Evolutionary conservation across 2,113 vertebrate species (phyloP).

Genomic region (Calypte anna): DNA sequence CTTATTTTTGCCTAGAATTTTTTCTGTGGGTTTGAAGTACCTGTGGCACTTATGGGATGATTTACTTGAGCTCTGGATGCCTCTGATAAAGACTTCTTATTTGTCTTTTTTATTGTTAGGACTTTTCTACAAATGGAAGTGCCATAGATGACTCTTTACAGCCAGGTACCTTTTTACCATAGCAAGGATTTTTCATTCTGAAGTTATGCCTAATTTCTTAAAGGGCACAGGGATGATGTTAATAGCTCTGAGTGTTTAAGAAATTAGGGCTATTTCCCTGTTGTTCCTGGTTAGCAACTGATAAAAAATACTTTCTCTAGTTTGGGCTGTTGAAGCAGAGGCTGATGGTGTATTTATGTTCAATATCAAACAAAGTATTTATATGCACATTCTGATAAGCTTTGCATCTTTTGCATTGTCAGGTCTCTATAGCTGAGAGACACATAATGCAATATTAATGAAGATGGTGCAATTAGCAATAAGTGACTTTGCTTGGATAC

Average conservation of each 20-base stretch:
- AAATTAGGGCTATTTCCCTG: constrained; percentile 8
- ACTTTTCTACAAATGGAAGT: background rate
- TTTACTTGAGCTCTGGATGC: background rate
- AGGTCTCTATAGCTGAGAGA: background rate
- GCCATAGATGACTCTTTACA: background rate
- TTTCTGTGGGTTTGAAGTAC: background rate
- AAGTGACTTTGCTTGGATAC: background rate
- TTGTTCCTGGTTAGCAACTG: background rate
- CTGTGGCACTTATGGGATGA: background rate
- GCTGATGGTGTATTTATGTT: background rate
- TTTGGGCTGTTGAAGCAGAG: background rate
- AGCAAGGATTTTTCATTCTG: background rate
- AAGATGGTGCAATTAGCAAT: constrained; percentile 15
- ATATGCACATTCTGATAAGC: constrained; percentile 2
- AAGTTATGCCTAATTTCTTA: background rate
- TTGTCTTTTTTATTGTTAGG: background rate
- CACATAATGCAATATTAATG: constrained; percentile 10
- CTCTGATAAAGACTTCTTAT: background rate
- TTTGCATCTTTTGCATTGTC: background rate
- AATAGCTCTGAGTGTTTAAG: background rate
- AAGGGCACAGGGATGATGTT: background rate
- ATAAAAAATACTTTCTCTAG: background rate
- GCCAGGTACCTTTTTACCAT: background rate
- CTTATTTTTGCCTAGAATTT: background rate
- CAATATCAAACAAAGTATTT: constrained; percentile 3